These are phyloP conservation scores for Limanda limanda DNA, from an alignment of 2,113 vertebrate genomes.

Conservation along the genomic window DNA sequence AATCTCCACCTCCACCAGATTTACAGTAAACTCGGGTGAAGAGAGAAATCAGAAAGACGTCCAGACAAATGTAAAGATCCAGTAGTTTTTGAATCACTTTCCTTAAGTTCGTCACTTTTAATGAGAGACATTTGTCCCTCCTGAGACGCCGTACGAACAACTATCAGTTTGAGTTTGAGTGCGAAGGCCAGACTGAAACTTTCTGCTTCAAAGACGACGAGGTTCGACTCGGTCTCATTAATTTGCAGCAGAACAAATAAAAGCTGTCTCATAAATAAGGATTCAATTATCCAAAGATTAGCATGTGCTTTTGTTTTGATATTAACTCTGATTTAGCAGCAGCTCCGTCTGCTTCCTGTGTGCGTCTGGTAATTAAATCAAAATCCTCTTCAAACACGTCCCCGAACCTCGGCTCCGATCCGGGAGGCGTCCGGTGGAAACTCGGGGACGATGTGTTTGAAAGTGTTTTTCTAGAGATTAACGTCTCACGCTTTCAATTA, in stretches of 20 bases:
- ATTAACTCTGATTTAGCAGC: constrained; percentile 49
- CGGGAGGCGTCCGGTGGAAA: not conserved
- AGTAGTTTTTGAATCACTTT: too few species aligned
- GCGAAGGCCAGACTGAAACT: constrained; percentile 3
- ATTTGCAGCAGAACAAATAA: constrained; percentile 51
- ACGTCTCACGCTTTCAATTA: constrained; percentile 54
- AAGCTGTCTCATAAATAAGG: constrained; percentile 56
- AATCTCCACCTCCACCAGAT: too few species aligned
- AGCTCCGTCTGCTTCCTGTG: not conserved
- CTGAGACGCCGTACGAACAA: not conserved
- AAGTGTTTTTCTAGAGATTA: constrained; percentile 60
- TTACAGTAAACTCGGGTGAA: too few species aligned
- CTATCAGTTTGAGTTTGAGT: not conserved
- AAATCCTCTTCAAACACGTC: constrained; percentile 75
- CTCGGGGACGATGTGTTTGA: not conserved
- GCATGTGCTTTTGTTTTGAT: constrained; percentile 52
- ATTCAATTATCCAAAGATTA: constrained; percentile 70
- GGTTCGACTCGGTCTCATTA: constrained; percentile 33
- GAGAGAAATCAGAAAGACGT: too few species aligned
- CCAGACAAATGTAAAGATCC: too few species aligned
- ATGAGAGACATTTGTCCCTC: not conserved
- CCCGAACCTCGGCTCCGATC: not conserved
- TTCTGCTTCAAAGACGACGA: not conserved
- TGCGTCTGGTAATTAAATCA: constrained; percentile 63
- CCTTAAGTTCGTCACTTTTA: too few species aligned